Conservation (phyloP, 2,797 vertebrate species). For the Paguma larvata region DNA sequence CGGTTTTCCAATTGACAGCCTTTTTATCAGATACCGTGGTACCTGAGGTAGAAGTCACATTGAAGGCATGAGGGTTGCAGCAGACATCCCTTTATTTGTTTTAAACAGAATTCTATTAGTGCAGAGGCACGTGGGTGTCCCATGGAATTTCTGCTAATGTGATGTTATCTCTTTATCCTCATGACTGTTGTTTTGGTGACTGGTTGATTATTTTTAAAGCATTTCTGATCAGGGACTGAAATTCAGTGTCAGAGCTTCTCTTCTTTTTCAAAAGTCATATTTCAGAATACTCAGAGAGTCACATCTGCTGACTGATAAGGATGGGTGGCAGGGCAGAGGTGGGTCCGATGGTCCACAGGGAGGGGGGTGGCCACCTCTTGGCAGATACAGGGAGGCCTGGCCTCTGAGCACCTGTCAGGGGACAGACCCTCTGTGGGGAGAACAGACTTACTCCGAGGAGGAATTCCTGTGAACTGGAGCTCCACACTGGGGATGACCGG, state of each 20-base stretch:
- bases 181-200: conserved; percentile 14
- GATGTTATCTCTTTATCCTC: conserved; percentile 30
- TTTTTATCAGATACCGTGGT: not conserved
- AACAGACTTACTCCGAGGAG: not conserved
- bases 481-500: not conserved
- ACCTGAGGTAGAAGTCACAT: not conserved
- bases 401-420: not conserved
- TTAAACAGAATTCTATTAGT: conserved; percentile 48
- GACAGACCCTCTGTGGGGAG: not conserved
- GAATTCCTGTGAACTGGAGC: not conserved
- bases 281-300: not conserved
- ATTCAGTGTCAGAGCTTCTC: not conserved
- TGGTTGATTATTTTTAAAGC: conserved; percentile 31
- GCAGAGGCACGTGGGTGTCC: not conserved
- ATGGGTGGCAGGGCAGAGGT: not conserved
- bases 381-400: not conserved
- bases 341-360: not conserved
- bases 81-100: conserved; percentile 26
- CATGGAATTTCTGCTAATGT: not conserved
- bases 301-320: not conserved
- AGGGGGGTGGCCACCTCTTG: not conserved
- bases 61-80: not conserved
- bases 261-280: not conserved
- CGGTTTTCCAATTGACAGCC: not conserved
- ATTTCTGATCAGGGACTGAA: not conserved